A percentile compares a stretch with the other conserved stretches of the same genome.
Evolutionary conservation across 2,888 invertebrate genomes (phyloP).

Genomic region (Acleris cristana): DNA sequence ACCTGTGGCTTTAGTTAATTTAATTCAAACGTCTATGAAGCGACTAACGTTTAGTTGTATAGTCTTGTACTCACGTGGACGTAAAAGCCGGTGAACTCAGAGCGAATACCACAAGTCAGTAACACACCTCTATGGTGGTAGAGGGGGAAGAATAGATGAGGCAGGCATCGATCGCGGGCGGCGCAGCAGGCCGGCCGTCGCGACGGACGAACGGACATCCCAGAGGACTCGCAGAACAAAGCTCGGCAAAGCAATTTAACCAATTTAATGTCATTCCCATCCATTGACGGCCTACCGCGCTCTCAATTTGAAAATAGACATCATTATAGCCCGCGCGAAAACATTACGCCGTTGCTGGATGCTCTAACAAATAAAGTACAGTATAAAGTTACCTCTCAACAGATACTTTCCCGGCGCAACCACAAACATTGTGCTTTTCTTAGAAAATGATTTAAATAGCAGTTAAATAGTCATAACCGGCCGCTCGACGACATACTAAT

Average conservation of each 20-base stretch:
- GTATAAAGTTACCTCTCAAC: slow-evolving; percentile 19
- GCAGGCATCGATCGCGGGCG: slow-evolving; percentile 55
- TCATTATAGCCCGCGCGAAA: slow-evolving; percentile 69
- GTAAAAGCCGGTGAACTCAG: slow-evolving; percentile 26
- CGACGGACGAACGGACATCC: slow-evolving; percentile 59
- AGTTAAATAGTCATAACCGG: slow-evolving; percentile 65
- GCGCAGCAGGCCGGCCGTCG: slow-evolving; percentile 45
- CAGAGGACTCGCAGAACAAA: slow-evolving; percentile 70
- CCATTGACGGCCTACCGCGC: slow-evolving; percentile 76
- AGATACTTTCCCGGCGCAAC: slow-evolving; percentile 33
- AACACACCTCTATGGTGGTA: slow-evolving; percentile 27
- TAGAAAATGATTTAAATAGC: slow-evolving; percentile 71
- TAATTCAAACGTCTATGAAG: background rate
- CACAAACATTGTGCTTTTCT: slow-evolving; percentile 53
- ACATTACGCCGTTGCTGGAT: slow-evolving; percentile 39
- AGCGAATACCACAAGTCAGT: slow-evolving; percentile 31
- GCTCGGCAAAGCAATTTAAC: slow-evolving; percentile 78
- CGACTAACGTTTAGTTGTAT: slow-evolving; percentile 8
- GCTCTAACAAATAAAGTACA: slow-evolving; percentile 2
- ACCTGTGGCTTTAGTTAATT: slow-evolving; percentile 7
- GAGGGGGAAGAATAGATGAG: slow-evolving; percentile 53
- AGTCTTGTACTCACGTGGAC: slow-evolving; percentile 3
- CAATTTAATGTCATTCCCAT: slow-evolving; percentile 80
- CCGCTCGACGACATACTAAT: slow-evolving; percentile 67
- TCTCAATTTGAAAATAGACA: slow-evolving; percentile 79